Evolutionary conservation across 2,113 vertebrate species (phyloP), one percentile per base, ranked within the genome.

Genomic region (Coptodon rendalli): DNA sequence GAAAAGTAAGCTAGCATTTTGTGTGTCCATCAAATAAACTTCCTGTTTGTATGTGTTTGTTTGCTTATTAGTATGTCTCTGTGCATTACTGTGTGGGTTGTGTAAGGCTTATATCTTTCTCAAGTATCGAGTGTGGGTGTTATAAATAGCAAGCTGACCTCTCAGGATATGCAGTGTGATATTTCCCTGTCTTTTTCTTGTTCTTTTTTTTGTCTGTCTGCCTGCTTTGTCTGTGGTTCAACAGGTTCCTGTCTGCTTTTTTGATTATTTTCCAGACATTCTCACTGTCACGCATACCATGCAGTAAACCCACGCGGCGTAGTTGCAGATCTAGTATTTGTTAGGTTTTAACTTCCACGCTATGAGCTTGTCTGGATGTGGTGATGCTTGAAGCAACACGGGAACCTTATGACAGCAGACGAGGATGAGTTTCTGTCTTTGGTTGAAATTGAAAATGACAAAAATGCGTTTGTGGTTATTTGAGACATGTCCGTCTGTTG

Each of bases 171-270:
- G 31, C 13, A 73, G 27, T 22, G 13, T 12, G 34, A 54, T 40
- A 5, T 31, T 12, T 19, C 45, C 36, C 6, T 54, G 29, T 84
- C 50, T 86, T 8, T 78, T 3, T 79, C 31, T 63, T 63, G 59
- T 36, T 45, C 56, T 2, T 38, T 17, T 57, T 2, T 68, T 11
- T 54, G 1, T 14, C 31, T 57, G 8, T 59, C 68, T 85, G 40
- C 63, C 40, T 84, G 22, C 43, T 45, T 22, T 50, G 14, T 79
- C 45, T 91, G 89, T 83, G 91, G 89, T 90, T 90, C 14, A 84
- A 10, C 36, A 6, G 5, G 40, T 87, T 94, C 85, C 87, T 90
- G 81, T 90, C 84, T 89, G 82, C n/a, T 54, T 78, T 78, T 27
- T 36, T 54, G 11, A 50, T 81, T 29, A 61, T 7, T 19, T 34